phyloP scores from a whole-genome alignment of 2,113 vertebrate genomes.

The Cervus canadensis region DNA sequence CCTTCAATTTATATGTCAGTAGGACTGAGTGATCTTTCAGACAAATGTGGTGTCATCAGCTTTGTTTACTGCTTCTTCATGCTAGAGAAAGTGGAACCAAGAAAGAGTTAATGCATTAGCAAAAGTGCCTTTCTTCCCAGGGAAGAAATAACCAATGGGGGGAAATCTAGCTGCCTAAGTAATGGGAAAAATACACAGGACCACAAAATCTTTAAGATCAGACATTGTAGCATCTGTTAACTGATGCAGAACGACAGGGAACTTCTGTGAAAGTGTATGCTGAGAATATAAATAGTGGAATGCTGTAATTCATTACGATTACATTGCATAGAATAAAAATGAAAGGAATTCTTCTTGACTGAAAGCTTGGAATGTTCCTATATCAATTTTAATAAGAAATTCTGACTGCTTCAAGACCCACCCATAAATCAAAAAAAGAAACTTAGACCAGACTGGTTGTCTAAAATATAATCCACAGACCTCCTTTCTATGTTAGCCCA shows the following conservation, averaged over 20 bases:
- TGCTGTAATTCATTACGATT: slow-evolving; percentile 59
- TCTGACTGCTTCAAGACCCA: slow-evolving; percentile 44
- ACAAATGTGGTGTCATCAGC: background rate
- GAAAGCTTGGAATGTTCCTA: slow-evolving; percentile 21
- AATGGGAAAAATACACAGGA: slow-evolving; percentile 45
- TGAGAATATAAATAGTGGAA: slow-evolving; percentile 21
- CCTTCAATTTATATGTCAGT: background rate
- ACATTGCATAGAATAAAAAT: slow-evolving; percentile 35
- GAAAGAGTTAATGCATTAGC: slow-evolving; percentile 14
- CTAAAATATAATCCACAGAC: background rate
- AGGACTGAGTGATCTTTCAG: background rate
- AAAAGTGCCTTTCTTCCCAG: slow-evolving; percentile 1
- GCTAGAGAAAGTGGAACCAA: background rate
- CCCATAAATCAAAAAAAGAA: slow-evolving; percentile 44
- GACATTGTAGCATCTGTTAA: slow-evolving; percentile 32
- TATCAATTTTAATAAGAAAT: slow-evolving; percentile 55
- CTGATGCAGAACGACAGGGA: slow-evolving; percentile 45
- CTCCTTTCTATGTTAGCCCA: background rate
- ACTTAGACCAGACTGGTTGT: slow-evolving; percentile 18
- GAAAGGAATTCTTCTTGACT: slow-evolving; percentile 67
- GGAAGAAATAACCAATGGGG: slow-evolving; percentile 32
- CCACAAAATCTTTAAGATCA: slow-evolving; percentile 39
- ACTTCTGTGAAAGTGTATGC: slow-evolving; percentile 43
- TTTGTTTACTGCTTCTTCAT: background rate
- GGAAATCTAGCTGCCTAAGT: background rate